Percentiles rank a stretch among this genome's conserved stretches.
Evolutionary conservation across 2,888 invertebrate genomes (phyloP).

Genomic region (Cremastinae sp.): DNA sequence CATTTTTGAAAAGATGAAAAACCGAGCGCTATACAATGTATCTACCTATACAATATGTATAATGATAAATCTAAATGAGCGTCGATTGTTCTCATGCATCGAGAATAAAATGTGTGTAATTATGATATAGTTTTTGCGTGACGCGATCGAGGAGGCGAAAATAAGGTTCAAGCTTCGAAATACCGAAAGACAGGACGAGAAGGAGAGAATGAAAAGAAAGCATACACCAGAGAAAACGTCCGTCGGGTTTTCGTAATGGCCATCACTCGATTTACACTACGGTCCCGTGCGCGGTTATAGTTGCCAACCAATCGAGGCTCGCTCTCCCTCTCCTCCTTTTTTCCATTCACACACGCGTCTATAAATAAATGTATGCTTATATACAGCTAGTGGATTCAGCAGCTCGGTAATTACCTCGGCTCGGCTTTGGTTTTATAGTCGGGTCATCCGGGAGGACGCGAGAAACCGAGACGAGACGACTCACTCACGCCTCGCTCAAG

Average conservation of each 20-base stretch:
- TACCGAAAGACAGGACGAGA: slow-evolving; percentile 2
- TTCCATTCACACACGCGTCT: not conserved
- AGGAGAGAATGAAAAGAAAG: slow-evolving; percentile 36
- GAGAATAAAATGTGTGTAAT: slow-evolving; percentile 58
- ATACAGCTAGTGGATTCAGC: slow-evolving; percentile 67
- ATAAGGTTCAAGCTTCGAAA: not conserved
- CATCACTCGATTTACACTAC: slow-evolving; percentile 71
- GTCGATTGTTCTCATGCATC: slow-evolving; percentile 40
- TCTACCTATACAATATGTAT: no score
- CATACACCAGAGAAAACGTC: slow-evolving; percentile 40
- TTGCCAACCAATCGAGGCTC: slow-evolving; percentile 59
- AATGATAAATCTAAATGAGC: no score
- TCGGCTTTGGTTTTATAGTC: slow-evolving; percentile 75
- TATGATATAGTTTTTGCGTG: not conserved
- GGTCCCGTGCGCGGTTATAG: slow-evolving; percentile 61
- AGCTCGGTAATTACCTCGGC: slow-evolving; percentile 74
- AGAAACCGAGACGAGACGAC: slow-evolving; percentile 69
- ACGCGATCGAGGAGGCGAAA: not conserved
- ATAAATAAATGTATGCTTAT: slow-evolving; percentile 14
- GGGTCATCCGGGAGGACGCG: slow-evolving; percentile 64
- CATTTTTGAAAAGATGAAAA: no score
- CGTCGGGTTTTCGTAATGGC: slow-evolving; percentile 67
- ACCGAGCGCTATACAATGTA: no score
- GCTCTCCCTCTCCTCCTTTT: not conserved
- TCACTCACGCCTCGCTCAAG: slow-evolving; percentile 64